These are phyloP conservation scores for Daphoenositta chrysoptera DNA, from an alignment of 2,113 vertebrate species.

Conservation along the genomic window DNA sequence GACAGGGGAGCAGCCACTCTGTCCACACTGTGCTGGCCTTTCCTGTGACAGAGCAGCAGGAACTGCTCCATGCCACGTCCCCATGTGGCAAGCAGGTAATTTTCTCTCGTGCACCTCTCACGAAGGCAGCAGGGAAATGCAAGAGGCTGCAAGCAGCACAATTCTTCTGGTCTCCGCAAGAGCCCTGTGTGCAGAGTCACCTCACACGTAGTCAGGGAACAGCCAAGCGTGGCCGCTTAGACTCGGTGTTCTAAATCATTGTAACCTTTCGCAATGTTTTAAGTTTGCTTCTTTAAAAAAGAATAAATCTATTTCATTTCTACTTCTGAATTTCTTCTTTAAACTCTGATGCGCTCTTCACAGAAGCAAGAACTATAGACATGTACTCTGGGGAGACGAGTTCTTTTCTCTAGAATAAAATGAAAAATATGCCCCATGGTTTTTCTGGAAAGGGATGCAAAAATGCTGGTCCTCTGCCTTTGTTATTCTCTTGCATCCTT, in stretches of 20 bases:
- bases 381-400: not conserved
- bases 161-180: not conserved
- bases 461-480: not conserved
- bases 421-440: not conserved
- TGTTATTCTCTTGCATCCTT: not conserved
- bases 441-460: not conserved
- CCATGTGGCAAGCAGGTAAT: not conserved
- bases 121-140: not conserved
- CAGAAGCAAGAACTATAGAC: not conserved
- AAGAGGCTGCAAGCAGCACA: not conserved
- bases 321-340: conserved; percentile 38
- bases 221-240: conserved; percentile 51
- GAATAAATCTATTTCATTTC: conserved; percentile 15
- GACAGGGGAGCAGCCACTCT: not conserved
- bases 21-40: not conserved
- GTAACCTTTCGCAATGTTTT: conserved; percentile 62
- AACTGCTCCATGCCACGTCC: not conserved
- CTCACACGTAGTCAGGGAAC: conserved; percentile 50
- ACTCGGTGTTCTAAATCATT: conserved; percentile 62
- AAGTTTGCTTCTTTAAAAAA: conserved; percentile 50
- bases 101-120: not conserved
- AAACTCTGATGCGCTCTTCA: not conserved
- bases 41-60: not conserved
- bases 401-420: conserved; percentile 3
- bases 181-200: conserved; percentile 30